Evolutionary conservation across 2,113 vertebrate species (phyloP), one percentile per base, ranked within the genome.

Genomic region (Neotoma lepida): DNA sequence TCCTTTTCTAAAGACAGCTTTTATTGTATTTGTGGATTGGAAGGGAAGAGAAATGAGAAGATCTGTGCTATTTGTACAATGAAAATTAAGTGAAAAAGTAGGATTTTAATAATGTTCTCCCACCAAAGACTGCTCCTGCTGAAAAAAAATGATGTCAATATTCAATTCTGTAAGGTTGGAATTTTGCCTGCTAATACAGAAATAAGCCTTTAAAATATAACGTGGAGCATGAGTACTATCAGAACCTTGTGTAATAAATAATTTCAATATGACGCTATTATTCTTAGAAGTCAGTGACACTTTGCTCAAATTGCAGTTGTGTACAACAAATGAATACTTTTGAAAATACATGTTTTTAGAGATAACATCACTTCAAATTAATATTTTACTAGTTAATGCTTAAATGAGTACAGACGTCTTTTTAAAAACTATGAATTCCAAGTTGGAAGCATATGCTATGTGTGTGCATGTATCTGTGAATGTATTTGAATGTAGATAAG

Each of bases 11-110:
- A 97, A 96, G 97, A 92, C 86, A 96, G 94, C 88, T 96, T 97
- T 97, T 96, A 96, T 96, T 97, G 92, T 97, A 96, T 96, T 96
- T 97, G 96, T 97, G 96, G 96, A 93, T 92, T 92, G 66, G 71
- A 96, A 96, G 90, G 88, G 91, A 95, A 90, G 90, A 96, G 97
- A 97, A 95, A 97, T 98, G 96, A 98, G 97, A 98, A 63, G 95
- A 94, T 95, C 84, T 94, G 18, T 94, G 90, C 87, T 98, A 97
- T 98, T 98, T 98, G 96, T 97, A 95, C 51, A 98, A 95, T 96
- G 93, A 97, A 97, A 97, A 96, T 96, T 98, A 98, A 98, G 95
- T 94, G 91, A 96, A 98, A 97, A 92, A 95, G 95, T 96, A 95
- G 89, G 93, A 93, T 90, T 96, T 97, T 96, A 94, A 97, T 97